A percentile compares a stretch with the other conserved stretches of the same genome.
phyloP scores from a whole-genome alignment of 1,140 invertebrate species.

The Papilio aristodemus region DNA sequence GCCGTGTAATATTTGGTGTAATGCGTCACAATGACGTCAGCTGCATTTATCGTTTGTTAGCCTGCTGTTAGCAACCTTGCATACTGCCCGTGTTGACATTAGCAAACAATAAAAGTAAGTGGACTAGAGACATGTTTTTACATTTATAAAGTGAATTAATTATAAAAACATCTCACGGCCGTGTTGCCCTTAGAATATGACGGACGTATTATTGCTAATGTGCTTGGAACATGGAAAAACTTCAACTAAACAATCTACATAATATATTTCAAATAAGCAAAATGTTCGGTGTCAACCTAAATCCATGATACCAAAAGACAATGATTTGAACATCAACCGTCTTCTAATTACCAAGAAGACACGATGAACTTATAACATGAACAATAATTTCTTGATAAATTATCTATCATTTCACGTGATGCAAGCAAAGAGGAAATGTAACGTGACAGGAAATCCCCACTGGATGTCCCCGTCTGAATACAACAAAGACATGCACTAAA shows the following conservation, averaged over 20 bases:
- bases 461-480: neutral
- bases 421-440: neutral
- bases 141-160: neutral
- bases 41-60: constrained; percentile 38
- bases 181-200: neutral
- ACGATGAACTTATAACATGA: neutral
- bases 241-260: neutral
- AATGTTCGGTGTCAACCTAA: no score
- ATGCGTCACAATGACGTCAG: constrained; percentile 43
- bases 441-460: neutral
- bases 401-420: neutral
- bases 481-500: no score
- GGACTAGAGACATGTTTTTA: neutral
- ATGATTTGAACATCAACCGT: no score
- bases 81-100: constrained; percentile 23
- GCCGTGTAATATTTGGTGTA: constrained; percentile 29
- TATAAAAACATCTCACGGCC: neutral
- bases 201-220: neutral
- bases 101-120: constrained; percentile 13
- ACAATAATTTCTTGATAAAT: neutral
- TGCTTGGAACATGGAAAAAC: neutral
- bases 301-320: no score
- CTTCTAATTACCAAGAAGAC: neutral
- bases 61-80: constrained; percentile 24
- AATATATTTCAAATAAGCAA: no score